phyloP scores from a whole-genome alignment of 2,797 vertebrate species.

The Mycteria americana region DNA sequence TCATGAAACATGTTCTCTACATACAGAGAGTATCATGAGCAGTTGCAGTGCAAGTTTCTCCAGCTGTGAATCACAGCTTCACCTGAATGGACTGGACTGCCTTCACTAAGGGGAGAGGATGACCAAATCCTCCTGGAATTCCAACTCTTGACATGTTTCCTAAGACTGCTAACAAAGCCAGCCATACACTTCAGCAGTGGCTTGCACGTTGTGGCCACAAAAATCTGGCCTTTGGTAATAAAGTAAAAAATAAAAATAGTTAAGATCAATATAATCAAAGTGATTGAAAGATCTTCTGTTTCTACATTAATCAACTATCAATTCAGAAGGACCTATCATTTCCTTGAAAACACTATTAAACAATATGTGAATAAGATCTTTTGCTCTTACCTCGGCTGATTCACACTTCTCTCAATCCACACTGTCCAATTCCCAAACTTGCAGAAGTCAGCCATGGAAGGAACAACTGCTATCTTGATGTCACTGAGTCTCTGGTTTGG shows the following conservation, averaged over 20 bases:
- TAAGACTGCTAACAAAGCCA: neutral
- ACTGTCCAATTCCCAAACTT: neutral
- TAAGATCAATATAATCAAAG: too few species aligned
- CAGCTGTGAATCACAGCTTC: neutral
- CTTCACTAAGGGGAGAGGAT: neutral
- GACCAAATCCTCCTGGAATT: neutral
- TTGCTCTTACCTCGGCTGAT: neutral
- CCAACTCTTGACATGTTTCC: neutral
- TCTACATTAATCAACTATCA: neutral
- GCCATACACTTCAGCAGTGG: fast-evolving
- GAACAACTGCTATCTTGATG: neutral
- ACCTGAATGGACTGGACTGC: neutral
- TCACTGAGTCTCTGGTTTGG: neutral
- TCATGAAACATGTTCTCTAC: neutral
- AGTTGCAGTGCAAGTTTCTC: neutral
- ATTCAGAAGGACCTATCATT: neutral
- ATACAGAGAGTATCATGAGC: too few species aligned
- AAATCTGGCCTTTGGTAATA: neutral
- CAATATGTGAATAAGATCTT: neutral
- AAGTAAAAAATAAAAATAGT: neutral
- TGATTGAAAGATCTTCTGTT: neutral
- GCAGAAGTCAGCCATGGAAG: too few species aligned
- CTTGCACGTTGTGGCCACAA: neutral
- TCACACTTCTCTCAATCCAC: neutral
- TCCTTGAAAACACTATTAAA: neutral